Evolutionary conservation across 2,888 invertebrate species (phyloP).

Genomic region (Nudaria mundana): DNA sequence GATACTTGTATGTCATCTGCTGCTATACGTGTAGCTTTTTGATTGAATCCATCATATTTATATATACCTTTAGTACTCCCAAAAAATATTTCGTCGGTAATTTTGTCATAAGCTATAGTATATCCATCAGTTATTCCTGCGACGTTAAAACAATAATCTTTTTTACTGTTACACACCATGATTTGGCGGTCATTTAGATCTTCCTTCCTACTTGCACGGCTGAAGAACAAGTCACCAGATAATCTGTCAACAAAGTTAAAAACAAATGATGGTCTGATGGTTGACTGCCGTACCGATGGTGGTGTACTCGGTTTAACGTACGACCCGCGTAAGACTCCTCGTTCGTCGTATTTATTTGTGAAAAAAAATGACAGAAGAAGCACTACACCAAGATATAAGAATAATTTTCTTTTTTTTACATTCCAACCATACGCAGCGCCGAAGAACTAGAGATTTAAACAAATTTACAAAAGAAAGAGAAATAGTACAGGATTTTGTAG

Average conservation of each 20-base stretch:
- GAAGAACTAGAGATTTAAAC: too few relatives aligned
- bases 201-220: not conserved
- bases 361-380: too few relatives aligned
- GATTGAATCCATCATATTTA: not conserved
- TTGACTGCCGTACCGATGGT: too few relatives aligned
- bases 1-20: not conserved
- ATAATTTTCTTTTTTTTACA: too few relatives aligned
- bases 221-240: slow-evolving; percentile 1
- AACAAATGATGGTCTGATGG: too few relatives aligned
- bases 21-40: not conserved
- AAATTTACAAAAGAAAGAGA: too few relatives aligned
- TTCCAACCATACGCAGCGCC: too few relatives aligned
- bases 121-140: not conserved
- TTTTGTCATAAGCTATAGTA: slow-evolving; percentile 1
- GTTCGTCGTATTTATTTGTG: too few relatives aligned
- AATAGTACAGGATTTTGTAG: too few relatives aligned
- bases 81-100: not conserved
- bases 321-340: too few relatives aligned
- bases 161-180: not conserved
- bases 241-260: not conserved
- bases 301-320: too few relatives aligned
- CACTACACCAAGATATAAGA: too few relatives aligned
- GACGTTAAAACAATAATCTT: not conserved
- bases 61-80: not conserved
- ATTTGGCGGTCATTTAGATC: not conserved